Percentiles rank a stretch among this genome's conserved stretches.
These are phyloP conservation scores for Astreopora myriophthalma DNA, from an alignment of 64 coral and sea anemone species.

Conservation along the genomic window DNA sequence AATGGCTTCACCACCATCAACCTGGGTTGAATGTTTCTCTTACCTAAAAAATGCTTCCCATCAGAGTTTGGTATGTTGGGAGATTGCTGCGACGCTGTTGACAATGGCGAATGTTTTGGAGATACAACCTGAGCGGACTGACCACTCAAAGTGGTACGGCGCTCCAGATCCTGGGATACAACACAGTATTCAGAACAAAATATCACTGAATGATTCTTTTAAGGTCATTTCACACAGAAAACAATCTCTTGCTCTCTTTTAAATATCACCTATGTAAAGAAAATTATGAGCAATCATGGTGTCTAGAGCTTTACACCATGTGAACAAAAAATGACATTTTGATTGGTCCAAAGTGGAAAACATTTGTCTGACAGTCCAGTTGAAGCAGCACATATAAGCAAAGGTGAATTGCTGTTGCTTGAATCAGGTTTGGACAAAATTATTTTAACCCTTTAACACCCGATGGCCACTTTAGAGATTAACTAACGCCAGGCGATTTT, in stretches of 20 bases:
- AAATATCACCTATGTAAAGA: neutral
- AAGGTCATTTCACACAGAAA: neutral
- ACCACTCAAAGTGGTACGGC: neutral
- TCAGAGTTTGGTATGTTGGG: slow-evolving; percentile 66
- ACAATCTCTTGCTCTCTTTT: neutral
- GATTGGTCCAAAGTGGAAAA: neutral
- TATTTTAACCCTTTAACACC: too few relatives aligned
- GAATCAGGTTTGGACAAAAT: too few relatives aligned
- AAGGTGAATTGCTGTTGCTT: too few relatives aligned
- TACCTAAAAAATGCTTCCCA: slow-evolving; percentile 94
- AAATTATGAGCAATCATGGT: neutral
- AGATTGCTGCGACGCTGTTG: neutral
- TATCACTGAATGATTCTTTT: neutral
- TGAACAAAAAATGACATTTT: neutral
- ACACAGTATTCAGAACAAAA: neutral
- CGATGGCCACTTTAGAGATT: too few relatives aligned
- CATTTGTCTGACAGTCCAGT: neutral
- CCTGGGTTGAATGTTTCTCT: neutral
- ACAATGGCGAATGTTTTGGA: neutral
- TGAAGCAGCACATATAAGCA: too few relatives aligned
- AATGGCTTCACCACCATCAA: neutral
- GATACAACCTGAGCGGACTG: neutral
- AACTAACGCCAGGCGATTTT: too few relatives aligned
- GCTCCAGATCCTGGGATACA: neutral
- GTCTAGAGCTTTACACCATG: too few relatives aligned